A percentile compares a stretch with the other conserved stretches of the same genome.
Conservation (phyloP, 2,113 vertebrate species). For the Antennarius striatus region DNA sequence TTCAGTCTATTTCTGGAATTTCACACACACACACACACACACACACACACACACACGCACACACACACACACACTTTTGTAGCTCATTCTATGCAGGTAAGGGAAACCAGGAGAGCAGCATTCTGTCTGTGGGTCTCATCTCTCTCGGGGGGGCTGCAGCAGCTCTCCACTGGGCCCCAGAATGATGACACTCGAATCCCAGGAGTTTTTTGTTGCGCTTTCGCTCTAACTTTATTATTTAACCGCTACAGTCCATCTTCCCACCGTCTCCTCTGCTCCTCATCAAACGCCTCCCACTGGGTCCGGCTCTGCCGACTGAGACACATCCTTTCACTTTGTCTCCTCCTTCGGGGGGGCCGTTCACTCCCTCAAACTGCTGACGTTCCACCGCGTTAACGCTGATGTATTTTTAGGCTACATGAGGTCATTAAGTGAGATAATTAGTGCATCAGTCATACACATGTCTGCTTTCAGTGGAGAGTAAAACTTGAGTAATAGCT, state of each 20-base stretch:
- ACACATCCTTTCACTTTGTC: constrained; percentile 38
- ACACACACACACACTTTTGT: background rate
- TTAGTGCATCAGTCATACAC: background rate
- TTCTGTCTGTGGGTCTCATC: constrained; percentile 22
- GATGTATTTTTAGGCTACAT: constrained; percentile 22
- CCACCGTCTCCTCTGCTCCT: constrained; percentile 28
- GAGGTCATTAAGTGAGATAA: constrained; percentile 33
- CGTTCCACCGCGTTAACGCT: constrained; percentile 1
- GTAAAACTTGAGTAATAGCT: background rate
- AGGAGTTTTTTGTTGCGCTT: constrained; percentile 32
- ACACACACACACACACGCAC: no score
- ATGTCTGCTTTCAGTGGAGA: no score
- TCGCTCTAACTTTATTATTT: constrained; percentile 46
- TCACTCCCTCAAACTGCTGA: constrained; percentile 8
- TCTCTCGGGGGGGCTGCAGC: constrained; percentile 31
- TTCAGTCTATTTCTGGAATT: constrained; percentile 15
- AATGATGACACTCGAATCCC: constrained; percentile 32
- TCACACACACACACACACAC: no score
- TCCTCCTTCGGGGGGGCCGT: constrained; percentile 1
- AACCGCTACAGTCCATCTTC: constrained; percentile 34
- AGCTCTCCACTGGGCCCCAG: constrained; percentile 33
- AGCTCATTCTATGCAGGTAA: constrained; percentile 5
- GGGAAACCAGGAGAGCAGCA: background rate
- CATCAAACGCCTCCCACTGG: constrained; percentile 53
- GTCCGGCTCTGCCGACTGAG: constrained; percentile 49